phyloP scores from a whole-genome alignment of 1,140 invertebrate genomes.

The Euglossa dilemma region DNA sequence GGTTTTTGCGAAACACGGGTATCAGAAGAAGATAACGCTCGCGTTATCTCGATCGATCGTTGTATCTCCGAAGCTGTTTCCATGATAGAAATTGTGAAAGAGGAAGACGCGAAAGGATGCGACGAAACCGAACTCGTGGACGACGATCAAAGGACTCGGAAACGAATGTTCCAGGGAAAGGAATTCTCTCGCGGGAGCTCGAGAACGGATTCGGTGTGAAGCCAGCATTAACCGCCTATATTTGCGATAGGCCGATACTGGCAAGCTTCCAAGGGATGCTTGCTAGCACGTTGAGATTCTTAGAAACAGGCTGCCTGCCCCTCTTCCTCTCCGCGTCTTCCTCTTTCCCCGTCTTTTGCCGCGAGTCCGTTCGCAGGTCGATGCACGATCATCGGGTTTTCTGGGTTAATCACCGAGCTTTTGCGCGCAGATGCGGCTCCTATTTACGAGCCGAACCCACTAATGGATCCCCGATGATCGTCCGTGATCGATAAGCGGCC shows the following conservation, averaged over 20 bases:
- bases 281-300: constrained; percentile 67
- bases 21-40: no score
- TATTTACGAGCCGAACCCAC: not conserved
- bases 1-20: not conserved
- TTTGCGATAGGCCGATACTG: constrained; percentile 66
- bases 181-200: not conserved
- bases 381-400: constrained; percentile 69
- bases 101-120: not conserved
- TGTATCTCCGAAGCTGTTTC: not conserved
- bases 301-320: constrained; percentile 59
- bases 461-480: constrained; percentile 1
- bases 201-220: constrained; percentile 40
- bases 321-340: constrained; percentile 17
- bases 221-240: constrained; percentile 59
- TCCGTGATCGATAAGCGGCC: not conserved
- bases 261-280: constrained; percentile 68
- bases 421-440: not conserved
- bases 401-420: constrained; percentile 69
- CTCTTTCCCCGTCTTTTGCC: constrained; percentile 41
- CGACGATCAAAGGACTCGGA: not conserved
- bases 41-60: constrained; percentile 1
- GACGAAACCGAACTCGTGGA: not conserved
- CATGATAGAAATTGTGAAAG: not conserved
- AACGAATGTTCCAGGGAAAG: no score
- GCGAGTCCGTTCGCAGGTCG: constrained; percentile 55